These are phyloP conservation scores for Acrossocheilus wenchowensis DNA, from an alignment of 2,797 vertebrate species.

Conservation along the genomic window DNA sequence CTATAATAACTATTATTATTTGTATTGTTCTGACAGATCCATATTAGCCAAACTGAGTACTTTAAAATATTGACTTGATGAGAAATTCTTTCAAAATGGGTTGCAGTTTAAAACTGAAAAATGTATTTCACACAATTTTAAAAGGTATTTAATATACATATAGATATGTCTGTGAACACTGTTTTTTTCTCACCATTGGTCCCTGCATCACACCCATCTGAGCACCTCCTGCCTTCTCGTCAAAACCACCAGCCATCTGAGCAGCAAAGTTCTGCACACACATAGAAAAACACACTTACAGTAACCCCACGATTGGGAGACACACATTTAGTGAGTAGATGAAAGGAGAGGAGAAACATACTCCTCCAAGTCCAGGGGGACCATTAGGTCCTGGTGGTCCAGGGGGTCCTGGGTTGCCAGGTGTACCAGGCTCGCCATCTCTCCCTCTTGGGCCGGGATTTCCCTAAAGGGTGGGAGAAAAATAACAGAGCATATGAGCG, in stretches of 20 bases:
- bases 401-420: conserved; percentile 88
- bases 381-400: conserved; percentile 80
- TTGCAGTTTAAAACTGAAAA: background rate
- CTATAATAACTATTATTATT: background rate
- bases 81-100: background rate
- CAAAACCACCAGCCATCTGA: conserved; percentile 93
- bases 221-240: conserved; percentile 90
- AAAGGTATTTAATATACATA: background rate
- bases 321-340: background rate
- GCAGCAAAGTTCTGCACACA: conserved; percentile 92
- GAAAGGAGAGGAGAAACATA: conserved; percentile 72
- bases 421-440: conserved; percentile 94
- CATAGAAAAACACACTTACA: conserved; percentile 7
- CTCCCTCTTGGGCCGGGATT: conserved; percentile 86
- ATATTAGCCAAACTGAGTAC: background rate
- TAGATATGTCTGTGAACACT: background rate
- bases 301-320: background rate
- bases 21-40: background rate
- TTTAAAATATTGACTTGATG: background rate
- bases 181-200: conserved; percentile 84
- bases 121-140: background rate
- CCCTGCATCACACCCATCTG: conserved; percentile 94
- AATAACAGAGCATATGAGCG: background rate
- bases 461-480: conserved; percentile 77
- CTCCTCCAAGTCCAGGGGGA: conserved; percentile 87